phyloP scores from a whole-genome alignment of 2,113 vertebrate species.

The Pelusios castaneus region DNA sequence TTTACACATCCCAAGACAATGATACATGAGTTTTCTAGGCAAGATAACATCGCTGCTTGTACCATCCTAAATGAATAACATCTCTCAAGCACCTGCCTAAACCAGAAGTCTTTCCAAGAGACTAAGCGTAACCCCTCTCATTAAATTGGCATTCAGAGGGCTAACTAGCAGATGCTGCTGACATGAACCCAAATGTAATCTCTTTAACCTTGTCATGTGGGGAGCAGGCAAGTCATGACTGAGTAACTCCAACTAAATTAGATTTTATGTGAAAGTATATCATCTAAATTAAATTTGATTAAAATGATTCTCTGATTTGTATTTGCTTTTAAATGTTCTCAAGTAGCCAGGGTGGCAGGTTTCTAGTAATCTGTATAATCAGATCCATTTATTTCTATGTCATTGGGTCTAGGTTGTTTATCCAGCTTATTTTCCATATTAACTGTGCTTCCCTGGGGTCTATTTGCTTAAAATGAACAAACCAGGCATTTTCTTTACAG shows the following conservation, averaged over 20 bases:
- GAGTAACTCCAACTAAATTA: conserved; percentile 84
- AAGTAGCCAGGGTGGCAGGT: conserved; percentile 40
- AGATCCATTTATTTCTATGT: conserved; percentile 44
- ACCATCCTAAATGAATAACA: conserved; percentile 71
- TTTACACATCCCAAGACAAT: conserved; percentile 5
- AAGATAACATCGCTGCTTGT: conserved; percentile 10
- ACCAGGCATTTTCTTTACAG: background rate
- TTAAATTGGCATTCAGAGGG: conserved; percentile 84
- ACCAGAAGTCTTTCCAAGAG: conserved; percentile 82
- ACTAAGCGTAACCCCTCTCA: conserved; percentile 86
- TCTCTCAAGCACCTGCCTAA: conserved; percentile 76
- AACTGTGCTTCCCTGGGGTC: background rate
- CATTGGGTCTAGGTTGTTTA: conserved; percentile 12
- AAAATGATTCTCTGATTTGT: conserved; percentile 75
- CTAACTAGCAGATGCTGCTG: conserved; percentile 87
- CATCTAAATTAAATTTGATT: conserved; percentile 80
- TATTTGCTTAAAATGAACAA: background rate
- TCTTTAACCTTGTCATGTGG: conserved; percentile 91
- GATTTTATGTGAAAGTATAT: conserved; percentile 82
- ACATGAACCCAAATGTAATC: conserved; percentile 90
- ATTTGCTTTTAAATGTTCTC: conserved; percentile 68
- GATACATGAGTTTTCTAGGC: conserved; percentile 27
- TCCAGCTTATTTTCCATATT: background rate
- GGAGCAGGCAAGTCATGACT: conserved; percentile 85
- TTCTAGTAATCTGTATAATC: conserved; percentile 30